Conservation (phyloP, 2,888 invertebrate genomes). For the Hoplodrina ambigua region DNA sequence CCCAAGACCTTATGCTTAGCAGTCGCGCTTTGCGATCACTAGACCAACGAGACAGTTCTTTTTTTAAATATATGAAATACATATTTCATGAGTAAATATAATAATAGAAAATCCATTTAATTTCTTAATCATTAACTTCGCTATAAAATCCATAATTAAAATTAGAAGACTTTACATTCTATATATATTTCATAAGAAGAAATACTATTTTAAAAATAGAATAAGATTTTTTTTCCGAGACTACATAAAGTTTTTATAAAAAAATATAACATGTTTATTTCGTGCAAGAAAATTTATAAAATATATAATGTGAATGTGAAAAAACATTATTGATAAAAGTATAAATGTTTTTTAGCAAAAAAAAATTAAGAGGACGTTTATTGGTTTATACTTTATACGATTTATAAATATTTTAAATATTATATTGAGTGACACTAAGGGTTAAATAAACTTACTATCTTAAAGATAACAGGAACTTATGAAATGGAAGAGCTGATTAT, state of each 20-base stretch:
- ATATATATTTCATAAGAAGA: slow-evolving; percentile 12
- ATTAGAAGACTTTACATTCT: slow-evolving; percentile 6
- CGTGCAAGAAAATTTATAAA: slow-evolving; percentile 5
- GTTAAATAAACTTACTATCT: slow-evolving; percentile 32
- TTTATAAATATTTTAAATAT: not conserved
- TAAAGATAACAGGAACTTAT: slow-evolving; percentile 49
- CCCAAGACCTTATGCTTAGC: no score
- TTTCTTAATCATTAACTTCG: not conserved
- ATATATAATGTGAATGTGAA: slow-evolving; percentile 4
- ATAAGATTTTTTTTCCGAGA: slow-evolving; percentile 3
- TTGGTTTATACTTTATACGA: not conserved
- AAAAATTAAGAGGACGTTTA: no score
- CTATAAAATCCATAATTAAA: slow-evolving; percentile 4
- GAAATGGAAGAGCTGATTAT: slow-evolving; percentile 23
- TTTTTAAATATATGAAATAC: slow-evolving; percentile 10
- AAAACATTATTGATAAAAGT: not conserved
- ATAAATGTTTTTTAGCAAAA: not conserved
- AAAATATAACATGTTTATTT: not conserved
- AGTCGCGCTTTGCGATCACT: no score
- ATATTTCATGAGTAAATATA: slow-evolving; percentile 8
- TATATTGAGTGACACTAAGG: slow-evolving; percentile 1
- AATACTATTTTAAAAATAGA: slow-evolving; percentile 21
- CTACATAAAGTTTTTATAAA: not conserved
- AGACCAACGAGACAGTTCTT: no score
- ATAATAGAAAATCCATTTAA: slow-evolving; percentile 7